These are phyloP conservation scores for Diaprepes abbreviatus DNA, from an alignment of 2,888 invertebrate genomes.

Conservation along the genomic window DNA sequence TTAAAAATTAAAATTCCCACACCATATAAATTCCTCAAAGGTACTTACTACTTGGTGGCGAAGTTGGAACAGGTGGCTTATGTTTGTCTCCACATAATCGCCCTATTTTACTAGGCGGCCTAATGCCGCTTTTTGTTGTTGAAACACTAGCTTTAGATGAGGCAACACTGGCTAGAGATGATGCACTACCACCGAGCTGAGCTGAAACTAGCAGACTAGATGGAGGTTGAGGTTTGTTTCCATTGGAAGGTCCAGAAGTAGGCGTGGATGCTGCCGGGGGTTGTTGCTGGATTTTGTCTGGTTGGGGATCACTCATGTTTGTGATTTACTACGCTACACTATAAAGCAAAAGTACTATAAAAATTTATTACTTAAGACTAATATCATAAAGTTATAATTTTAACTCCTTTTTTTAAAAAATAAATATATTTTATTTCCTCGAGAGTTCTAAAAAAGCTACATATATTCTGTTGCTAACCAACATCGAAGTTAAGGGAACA, in stretches of 20 bases:
- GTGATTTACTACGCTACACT: not conserved
- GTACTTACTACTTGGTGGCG: conserved; percentile 64
- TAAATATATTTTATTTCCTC: no score
- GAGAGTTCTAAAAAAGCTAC: no score
- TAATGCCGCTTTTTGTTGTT: conserved; percentile 65
- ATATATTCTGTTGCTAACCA: no score
- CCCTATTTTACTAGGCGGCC: conserved; percentile 76
- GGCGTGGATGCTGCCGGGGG: not conserved
- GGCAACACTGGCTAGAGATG: conserved; percentile 44
- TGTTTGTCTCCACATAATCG: conserved; percentile 75
- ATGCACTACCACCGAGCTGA: conserved; percentile 35
- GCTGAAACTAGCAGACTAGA: conserved; percentile 29
- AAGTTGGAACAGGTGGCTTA: conserved; percentile 78
- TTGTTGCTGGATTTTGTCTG: not conserved
- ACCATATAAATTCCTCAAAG: conserved; percentile 1
- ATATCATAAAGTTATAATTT: no score
- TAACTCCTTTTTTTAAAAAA: no score
- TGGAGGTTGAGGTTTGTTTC: conserved; percentile 8
- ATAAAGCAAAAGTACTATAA: no score
- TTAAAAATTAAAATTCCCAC: not conserved
- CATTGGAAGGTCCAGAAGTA: not conserved
- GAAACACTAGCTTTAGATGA: conserved; percentile 46
- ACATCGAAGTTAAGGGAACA: no score
- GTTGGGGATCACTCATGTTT: conserved; percentile 19
- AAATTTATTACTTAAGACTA: no score